Evolutionary conservation across 2,113 vertebrate genomes (phyloP).

Genomic region (Perognathus longimembris): DNA sequence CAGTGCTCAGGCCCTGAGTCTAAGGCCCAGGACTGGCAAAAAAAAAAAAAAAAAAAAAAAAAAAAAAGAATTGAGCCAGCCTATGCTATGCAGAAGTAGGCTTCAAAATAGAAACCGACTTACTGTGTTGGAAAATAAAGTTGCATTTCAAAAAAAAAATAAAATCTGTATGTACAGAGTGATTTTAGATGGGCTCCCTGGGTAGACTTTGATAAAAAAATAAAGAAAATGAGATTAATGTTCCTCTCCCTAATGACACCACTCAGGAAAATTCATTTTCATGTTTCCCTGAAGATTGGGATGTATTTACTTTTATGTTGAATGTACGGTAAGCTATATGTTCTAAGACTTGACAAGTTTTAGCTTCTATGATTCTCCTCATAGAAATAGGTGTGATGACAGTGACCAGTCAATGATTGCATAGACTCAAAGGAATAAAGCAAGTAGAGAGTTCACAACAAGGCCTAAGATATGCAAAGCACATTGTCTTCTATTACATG

Average conservation of each 20-base stretch:
- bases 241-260: neutral
- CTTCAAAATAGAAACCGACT: neutral
- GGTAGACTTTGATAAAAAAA: neutral
- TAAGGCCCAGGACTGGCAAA: no score
- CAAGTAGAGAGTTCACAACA: neutral
- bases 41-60: no score
- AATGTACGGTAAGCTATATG: neutral
- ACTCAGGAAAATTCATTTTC: constrained; percentile 11
- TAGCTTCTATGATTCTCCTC: neutral
- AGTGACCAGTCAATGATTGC: neutral
- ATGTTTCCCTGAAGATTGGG: constrained; percentile 6
- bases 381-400: neutral
- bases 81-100: neutral
- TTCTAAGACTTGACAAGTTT: constrained; percentile 5
- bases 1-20: no score
- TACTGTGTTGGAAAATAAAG: constrained; percentile 33
- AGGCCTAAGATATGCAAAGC: neutral
- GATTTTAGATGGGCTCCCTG: neutral
- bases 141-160: constrained; percentile 33
- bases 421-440: neutral
- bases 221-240: constrained; percentile 21
- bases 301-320: neutral
- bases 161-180: neutral
- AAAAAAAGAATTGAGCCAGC: no score
- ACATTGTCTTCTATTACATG: neutral